Base-by-base conservation (phyloP, 2,113 vertebrate genomes). In the Tichodroma muraria region DNA sequence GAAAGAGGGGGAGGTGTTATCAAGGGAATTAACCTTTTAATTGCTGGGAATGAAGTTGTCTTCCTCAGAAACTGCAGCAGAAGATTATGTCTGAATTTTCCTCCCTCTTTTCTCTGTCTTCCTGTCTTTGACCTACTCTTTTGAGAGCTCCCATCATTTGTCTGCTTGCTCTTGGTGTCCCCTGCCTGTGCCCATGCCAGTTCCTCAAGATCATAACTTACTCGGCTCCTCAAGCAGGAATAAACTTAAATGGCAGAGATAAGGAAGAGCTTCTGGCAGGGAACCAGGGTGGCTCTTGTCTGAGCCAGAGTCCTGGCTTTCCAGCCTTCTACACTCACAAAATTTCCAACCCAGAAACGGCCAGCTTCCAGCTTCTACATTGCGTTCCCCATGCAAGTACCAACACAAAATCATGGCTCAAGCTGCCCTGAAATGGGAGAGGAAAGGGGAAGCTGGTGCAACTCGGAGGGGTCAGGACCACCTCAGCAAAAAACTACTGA, bases 1-100 rank as follows among this genome's bases (percentile, higher is more conserved):
- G 52, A 89, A 68, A 54, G 57, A 87, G n/a, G 8, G 27, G 35
- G 50, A 64, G 40, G 44, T 10, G 21, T 56, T 90, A 28, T 78
- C 38, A 80, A 45, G 49, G n/a, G 49, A 93, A 66, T 89, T 86
- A 96, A 94, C 88, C 47, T 78, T 86, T 91, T 78, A 31, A 68
- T 31, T 89, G 40, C 88, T 83, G 31, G 40, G 40, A 88, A 85
- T 44, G 30, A 53, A 31, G 20, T 35, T 71, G 13, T 53, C 50
- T 72, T 93, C 27, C 33, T 45, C 8, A 31, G 61, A 72, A 88
- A 82, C 23, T 66, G 37, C 23, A 80, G 63, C 38, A 87, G 47
- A 85, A 80, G 16, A 8, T 6, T 64, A 21, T 61, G 3, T 53
- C 38, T 52, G 60, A 63, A 47, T 61, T 80, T 80, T 66, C 11